Evolutionary conservation across 2,888 invertebrate genomes (phyloP), one percentile per base, ranked within the genome.

Genomic region (Noctuana brunneofusca): DNA sequence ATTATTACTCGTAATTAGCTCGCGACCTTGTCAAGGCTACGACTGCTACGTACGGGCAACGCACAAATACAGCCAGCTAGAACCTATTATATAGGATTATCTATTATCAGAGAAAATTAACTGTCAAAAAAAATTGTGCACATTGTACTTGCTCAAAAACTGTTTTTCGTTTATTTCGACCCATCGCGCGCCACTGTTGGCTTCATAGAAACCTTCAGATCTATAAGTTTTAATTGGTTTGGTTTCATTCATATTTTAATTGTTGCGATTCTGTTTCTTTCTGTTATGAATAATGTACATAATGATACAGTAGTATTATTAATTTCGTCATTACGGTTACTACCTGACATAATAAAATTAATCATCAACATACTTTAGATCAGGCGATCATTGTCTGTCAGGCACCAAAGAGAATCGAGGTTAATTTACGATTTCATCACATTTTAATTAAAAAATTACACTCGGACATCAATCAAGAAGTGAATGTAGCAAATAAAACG

Each of bases 401-500:
- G 27, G n/a, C 18, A n/a, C 9, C 27, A 16, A 18, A 6, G 18
- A 18, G 6, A 55, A 43, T 55, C 9, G 41, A 43, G 27, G 41
- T 55, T 27, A 43, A 27, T 5, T 43, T 43, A 43, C 14, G 9
- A 0, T 55, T 43, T 54, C 38, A 54, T 41, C 38, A 55, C 8
- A 43, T 12, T 16, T 55, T 9, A 24, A 38, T 38, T 43, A 6
- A 43, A 55, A 50, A 30, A 50, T 11, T 11, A 20, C n/a, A 43
- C 14, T 9, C n/a, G 18, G 43, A 12, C 11, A 11, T 27, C 52
- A 11, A 11, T 27, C 52, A 18, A 5, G 52, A 11, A n/a, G 32
- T 35, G 16, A 22, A 41, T 49, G 49, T 49, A n/a, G 49, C 9
- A 55, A 55, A 22, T 22, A 55, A 55, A 55, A 41, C 24, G 4